Conservation (phyloP, 2,113 vertebrate genomes). For the Pitta sordida region DNA sequence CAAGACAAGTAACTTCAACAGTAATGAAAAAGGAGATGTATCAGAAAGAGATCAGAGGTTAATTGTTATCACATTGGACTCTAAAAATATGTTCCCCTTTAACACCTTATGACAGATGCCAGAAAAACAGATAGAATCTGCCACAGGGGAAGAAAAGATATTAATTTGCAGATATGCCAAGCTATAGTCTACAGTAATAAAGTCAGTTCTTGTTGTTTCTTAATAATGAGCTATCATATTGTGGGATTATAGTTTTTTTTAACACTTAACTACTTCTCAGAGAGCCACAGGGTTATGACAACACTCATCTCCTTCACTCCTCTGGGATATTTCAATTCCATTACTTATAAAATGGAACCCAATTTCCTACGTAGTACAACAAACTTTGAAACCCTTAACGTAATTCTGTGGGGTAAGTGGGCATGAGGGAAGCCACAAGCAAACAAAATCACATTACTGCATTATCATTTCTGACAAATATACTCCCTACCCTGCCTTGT, state of each 20-base stretch:
- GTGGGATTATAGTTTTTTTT: conserved; percentile 42
- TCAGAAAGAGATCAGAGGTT: conserved; percentile 54
- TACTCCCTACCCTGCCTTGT: conserved; percentile 7
- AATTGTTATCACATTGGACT: conserved; percentile 68
- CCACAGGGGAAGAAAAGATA: conserved; percentile 69
- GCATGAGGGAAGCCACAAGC: not conserved
- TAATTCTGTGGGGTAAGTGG: not conserved
- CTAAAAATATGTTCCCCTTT: conserved; percentile 52
- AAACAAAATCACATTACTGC: conserved; percentile 52
- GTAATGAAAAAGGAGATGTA: conserved; percentile 40
- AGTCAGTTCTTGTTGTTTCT: conserved; percentile 66
- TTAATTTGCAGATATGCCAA: conserved; percentile 67
- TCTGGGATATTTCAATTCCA: not conserved
- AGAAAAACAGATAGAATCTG: conserved; percentile 58
- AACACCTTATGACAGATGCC: conserved; percentile 54
- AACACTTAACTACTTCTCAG: conserved; percentile 48
- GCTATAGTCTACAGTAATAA: conserved; percentile 54
- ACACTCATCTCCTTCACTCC: not conserved
- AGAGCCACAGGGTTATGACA: not conserved
- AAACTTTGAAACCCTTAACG: conserved; percentile 21
- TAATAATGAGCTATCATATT: conserved; percentile 73
- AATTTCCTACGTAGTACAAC: not conserved
- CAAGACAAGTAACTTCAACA: conserved; percentile 51
- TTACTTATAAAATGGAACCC: not conserved
- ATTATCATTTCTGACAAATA: conserved; percentile 65